These are phyloP conservation scores for Aphelocoma californica DNA, from an alignment of 2,797 vertebrate genomes.

Conservation along the genomic window DNA sequence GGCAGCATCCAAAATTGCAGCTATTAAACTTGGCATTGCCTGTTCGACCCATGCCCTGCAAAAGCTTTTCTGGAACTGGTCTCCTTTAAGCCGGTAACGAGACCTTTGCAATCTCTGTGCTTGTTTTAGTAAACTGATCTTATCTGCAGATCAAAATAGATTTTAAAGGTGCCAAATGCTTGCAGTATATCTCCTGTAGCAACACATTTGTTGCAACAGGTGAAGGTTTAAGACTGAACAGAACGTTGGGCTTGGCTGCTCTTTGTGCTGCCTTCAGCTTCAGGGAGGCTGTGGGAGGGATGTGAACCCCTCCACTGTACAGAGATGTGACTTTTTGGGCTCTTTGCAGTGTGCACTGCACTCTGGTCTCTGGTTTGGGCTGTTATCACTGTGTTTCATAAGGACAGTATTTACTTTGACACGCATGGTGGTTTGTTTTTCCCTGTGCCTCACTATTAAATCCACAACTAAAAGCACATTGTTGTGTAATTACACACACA, in stretches of 20 bases:
- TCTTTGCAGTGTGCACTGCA: not conserved
- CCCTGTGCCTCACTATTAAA: not conserved
- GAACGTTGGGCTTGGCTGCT: not conserved
- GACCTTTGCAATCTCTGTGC: conserved; percentile 34
- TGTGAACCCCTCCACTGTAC: not conserved
- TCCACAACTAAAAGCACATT: not conserved
- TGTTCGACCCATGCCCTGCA: conserved; percentile 38
- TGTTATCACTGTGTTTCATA: not conserved
- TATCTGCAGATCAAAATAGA: conserved; percentile 45
- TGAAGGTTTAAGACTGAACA: not conserved
- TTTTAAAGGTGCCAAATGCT: conserved; percentile 2
- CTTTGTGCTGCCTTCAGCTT: not conserved
- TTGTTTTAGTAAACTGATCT: conserved; percentile 35
- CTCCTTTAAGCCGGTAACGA: accelerated
- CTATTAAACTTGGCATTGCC: not conserved
- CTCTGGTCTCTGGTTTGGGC: not conserved
- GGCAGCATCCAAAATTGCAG: conserved; percentile 4
- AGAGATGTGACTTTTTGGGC: not conserved
- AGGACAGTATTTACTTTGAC: conserved; percentile 2
- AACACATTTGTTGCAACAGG: not conserved
- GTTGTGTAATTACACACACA: not conserved
- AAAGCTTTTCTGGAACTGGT: not conserved
- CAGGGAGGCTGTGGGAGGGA: not conserved
- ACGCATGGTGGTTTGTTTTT: not conserved
- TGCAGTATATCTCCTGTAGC: not conserved